These are phyloP conservation scores for Panthera uncia DNA, from an alignment of 2,113 vertebrate genomes.

Conservation along the genomic window DNA sequence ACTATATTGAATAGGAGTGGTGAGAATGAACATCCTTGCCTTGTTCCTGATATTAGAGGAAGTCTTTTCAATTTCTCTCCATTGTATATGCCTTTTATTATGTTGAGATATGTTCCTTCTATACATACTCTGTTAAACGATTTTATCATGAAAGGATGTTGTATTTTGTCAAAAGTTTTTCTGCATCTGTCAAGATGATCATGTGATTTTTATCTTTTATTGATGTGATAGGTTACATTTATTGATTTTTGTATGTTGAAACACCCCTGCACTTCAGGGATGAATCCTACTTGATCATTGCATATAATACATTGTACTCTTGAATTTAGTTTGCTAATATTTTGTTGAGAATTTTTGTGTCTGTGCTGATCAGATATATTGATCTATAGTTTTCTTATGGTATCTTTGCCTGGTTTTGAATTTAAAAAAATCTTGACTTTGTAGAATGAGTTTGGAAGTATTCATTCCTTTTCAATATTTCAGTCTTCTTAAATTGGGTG, in stretches of 20 bases:
- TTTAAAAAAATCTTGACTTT: neutral
- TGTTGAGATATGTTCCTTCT: neutral
- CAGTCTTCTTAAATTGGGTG: neutral
- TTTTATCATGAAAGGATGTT: neutral
- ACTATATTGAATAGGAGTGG: neutral
- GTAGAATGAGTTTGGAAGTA: neutral
- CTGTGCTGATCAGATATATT: neutral
- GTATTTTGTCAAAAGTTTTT: neutral
- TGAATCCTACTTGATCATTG: neutral
- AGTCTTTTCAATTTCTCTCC: neutral
- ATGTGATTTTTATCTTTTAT: neutral
- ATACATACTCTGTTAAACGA: neutral
- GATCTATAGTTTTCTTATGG: neutral
- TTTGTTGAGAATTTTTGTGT: neutral
- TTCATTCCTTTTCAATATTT: neutral
- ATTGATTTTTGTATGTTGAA: neutral
- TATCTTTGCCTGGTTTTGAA: neutral
- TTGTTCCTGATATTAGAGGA: neutral
- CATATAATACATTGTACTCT: neutral
- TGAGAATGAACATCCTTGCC: neutral
- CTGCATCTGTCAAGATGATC: neutral
- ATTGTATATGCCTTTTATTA: neutral
- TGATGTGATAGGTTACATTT: neutral
- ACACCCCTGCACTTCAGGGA: neutral
- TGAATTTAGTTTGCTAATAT: neutral